Conservation (phyloP, 2,113 vertebrate species). For the Edolisoma coerulescens region DNA sequence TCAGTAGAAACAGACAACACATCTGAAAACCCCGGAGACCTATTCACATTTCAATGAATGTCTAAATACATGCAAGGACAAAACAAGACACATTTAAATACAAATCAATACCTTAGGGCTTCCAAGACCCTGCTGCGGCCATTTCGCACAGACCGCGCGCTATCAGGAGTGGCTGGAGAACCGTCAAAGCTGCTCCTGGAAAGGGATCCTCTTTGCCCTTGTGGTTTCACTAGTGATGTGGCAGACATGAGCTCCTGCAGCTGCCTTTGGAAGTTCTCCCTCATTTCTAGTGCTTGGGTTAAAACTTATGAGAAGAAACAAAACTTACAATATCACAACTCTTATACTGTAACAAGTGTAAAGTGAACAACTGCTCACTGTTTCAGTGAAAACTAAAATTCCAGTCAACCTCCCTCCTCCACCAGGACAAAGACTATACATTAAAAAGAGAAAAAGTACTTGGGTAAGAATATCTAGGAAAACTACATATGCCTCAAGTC, state of each 20-base stretch:
- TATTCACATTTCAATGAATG: not conserved
- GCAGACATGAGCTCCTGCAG: constrained; percentile 98
- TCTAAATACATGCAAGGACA: not conserved
- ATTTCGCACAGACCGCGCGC: constrained; percentile 67
- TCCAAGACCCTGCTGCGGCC: constrained; percentile 86
- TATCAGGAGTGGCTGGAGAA: constrained; percentile 78
- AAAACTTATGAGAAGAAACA: constrained; percentile 65
- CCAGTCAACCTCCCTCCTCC: not conserved
- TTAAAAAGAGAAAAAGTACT: not conserved
- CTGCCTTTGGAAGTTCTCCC: constrained; percentile 90
- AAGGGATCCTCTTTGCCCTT: constrained; percentile 76
- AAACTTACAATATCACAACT: not conserved
- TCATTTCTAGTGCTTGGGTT: constrained; percentile 91
- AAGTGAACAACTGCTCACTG: not conserved
- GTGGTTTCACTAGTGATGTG: constrained; percentile 81
- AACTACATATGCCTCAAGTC: accelerated
- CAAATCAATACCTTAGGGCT: constrained; percentile 81
- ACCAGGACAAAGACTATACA: not conserved
- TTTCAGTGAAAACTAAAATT: not conserved
- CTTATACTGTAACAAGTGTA: not conserved
- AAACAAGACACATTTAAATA: not conserved
- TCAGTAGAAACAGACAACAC: not conserved
- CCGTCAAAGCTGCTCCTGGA: constrained; percentile 74
- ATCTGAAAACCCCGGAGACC: not conserved
- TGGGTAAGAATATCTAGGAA: not conserved